A percentile compares a stretch with the other conserved stretches of the same genome.
Conservation (phyloP, 2,113 vertebrate genomes). For the Bujurquina vittata region DNA sequence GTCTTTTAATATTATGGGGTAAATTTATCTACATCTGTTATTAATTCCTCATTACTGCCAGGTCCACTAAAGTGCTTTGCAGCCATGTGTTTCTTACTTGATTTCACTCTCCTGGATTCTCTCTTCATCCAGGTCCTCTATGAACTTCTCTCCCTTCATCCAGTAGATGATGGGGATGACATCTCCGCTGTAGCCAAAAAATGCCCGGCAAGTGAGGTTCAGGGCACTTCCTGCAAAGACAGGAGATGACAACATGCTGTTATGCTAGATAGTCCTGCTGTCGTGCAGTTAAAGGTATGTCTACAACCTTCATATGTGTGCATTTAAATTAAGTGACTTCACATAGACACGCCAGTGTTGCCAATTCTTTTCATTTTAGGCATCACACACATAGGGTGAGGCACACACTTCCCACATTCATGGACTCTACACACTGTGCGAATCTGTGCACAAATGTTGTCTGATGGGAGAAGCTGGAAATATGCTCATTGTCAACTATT, state of each 20-base stretch:
- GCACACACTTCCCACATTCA: neutral
- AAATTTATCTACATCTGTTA: conserved; percentile 28
- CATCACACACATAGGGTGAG: neutral
- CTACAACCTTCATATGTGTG: neutral
- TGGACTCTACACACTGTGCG: neutral
- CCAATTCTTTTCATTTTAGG: neutral
- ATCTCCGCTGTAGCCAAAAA: conserved; percentile 98
- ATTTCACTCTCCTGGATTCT: conserved; percentile 96
- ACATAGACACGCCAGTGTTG: neutral
- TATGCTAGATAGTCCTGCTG: conserved; percentile 24
- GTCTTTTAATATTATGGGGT: conserved; percentile 46
- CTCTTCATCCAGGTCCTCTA: conserved; percentile 98
- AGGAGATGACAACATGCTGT: conserved; percentile 57
- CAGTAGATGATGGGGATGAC: conserved; percentile 97
- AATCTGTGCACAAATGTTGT: neutral
- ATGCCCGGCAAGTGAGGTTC: conserved; percentile 96
- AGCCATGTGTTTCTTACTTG: conserved; percentile 84
- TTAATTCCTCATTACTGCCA: conserved; percentile 43
- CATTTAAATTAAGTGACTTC: conserved; percentile 7
- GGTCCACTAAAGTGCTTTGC: neutral
- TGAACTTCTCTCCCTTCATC: conserved; percentile 99
- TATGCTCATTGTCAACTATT: neutral
- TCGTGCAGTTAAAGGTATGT: conserved; percentile 1
- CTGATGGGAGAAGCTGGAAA: neutral
- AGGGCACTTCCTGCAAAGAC: conserved; percentile 87